Percentiles rank a stretch among this genome's conserved stretches.
Evolutionary conservation across 2,888 invertebrate species (phyloP).

Genomic region (Drosophila ustulata): DNA sequence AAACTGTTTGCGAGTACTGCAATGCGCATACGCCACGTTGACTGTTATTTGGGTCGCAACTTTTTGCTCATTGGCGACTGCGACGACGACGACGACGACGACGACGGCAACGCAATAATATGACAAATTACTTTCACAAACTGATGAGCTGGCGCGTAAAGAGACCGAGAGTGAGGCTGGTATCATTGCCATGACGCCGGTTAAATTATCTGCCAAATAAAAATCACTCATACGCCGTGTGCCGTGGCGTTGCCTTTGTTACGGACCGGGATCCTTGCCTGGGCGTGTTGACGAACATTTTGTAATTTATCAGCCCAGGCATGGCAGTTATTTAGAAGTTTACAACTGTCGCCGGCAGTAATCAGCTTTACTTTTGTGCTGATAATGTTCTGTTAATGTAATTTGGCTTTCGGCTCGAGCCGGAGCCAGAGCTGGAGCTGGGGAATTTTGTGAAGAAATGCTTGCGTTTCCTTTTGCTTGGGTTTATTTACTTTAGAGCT

Average conservation of each 20-base stretch:
- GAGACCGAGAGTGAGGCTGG: conserved; percentile 5
- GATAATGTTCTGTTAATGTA: conserved; percentile 69
- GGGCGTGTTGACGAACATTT: conserved; percentile 32
- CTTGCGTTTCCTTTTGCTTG: conserved; percentile 1
- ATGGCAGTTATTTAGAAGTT: conserved; percentile 73
- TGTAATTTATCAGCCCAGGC: conserved; percentile 66
- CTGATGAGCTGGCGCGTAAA: conserved; percentile 19
- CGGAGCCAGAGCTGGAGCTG: neutral
- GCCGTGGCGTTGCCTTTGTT: conserved; percentile 33
- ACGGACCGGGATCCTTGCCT: neutral
- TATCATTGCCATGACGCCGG: conserved; percentile 71
- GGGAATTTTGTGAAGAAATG: neutral
- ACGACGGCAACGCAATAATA: conserved; percentile 46
- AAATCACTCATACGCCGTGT: conserved; percentile 78
- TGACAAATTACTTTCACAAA: conserved; percentile 69
- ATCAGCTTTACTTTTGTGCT: conserved; percentile 72
- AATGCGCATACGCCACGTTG: conserved; percentile 39
- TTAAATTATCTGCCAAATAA: conserved; percentile 79
- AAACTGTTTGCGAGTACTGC: conserved; percentile 17
- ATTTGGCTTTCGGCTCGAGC: conserved; percentile 27
- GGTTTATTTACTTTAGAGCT: conserved; percentile 39
- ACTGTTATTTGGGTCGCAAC: conserved; percentile 20
- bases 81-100: conserved; percentile 10
- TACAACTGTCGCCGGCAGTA: conserved; percentile 73
- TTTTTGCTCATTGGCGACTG: conserved; percentile 33